A percentile compares a stretch with the other conserved stretches of the same genome.
These are phyloP conservation scores for Parnassius mnemosyne DNA, from an alignment of 2,888 invertebrate species.

Conservation along the genomic window DNA sequence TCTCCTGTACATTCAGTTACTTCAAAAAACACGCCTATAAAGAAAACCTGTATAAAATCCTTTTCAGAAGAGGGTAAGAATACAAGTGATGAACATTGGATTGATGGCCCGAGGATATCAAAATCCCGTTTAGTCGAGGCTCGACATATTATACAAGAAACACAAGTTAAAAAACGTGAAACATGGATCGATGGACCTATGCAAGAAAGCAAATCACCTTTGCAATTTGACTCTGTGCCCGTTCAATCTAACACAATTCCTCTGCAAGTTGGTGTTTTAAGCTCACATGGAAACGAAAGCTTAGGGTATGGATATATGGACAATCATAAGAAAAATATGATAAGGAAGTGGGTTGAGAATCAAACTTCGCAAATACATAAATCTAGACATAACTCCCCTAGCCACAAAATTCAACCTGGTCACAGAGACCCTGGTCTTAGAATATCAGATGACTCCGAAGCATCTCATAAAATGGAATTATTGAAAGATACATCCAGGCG, in stretches of 20 bases:
- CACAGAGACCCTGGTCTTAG: constrained; percentile 52
- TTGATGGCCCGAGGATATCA: constrained; percentile 95
- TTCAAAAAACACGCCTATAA: constrained; percentile 78
- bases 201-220: constrained; percentile 80
- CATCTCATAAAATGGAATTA: constrained; percentile 68
- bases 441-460: constrained; percentile 52
- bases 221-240: constrained; percentile 77
- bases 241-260: constrained; percentile 78
- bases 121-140: constrained; percentile 91
- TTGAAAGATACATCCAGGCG: constrained; percentile 78
- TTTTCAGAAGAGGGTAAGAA: constrained; percentile 61
- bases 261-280: constrained; percentile 66
- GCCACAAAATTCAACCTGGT: constrained; percentile 53
- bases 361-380: constrained; percentile 91
- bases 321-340: constrained; percentile 95
- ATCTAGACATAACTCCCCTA: constrained; percentile 80
- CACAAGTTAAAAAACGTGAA: constrained; percentile 90
- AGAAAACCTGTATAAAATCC: constrained; percentile 70
- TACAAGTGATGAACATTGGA: constrained; percentile 95
- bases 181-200: constrained; percentile 98
- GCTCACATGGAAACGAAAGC: constrained; percentile 71
- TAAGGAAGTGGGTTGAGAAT: constrained; percentile 95
- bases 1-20: constrained; percentile 72
- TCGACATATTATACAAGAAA: constrained; percentile 88
- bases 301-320: constrained; percentile 94